Evolutionary conservation across 2,797 vertebrate genomes (phyloP).

Genomic region (Gymnoscopelus microlampas): DNA sequence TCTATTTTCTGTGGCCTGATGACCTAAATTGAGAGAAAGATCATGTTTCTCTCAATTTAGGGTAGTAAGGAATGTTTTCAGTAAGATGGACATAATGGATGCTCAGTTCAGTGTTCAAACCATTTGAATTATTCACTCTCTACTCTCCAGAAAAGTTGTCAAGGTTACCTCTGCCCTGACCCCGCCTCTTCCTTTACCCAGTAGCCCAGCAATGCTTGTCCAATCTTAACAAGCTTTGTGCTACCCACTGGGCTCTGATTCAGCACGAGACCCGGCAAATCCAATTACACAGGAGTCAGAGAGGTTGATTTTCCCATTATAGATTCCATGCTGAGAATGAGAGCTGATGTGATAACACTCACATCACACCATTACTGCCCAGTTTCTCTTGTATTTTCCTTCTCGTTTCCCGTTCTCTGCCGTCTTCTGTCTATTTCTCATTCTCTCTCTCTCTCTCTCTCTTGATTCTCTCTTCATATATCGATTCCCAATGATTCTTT

Average conservation of each 20-base stretch:
- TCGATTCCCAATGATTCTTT: constrained; percentile 59
- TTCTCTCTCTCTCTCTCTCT: constrained; percentile 36
- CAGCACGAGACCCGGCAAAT: constrained; percentile 88
- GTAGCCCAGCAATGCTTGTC: constrained; percentile 84
- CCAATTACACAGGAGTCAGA: constrained; percentile 88
- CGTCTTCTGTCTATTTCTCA: constrained; percentile 59
- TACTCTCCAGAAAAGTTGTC: constrained; percentile 76
- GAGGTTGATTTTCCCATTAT: constrained; percentile 88
- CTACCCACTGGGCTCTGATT: constrained; percentile 86
- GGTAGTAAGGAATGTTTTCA: constrained; percentile 42
- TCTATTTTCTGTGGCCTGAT: constrained; percentile 56
- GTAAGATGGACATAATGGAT: constrained; percentile 37
- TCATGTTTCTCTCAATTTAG: constrained; percentile 52
- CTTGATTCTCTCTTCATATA: constrained; percentile 58
- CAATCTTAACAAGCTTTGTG: constrained; percentile 89
- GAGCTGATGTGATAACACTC: constrained; percentile 79
- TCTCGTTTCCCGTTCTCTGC: constrained; percentile 57
- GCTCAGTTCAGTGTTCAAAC: constrained; percentile 48
- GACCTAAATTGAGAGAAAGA: constrained; percentile 48
- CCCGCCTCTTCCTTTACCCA: constrained; percentile 66
- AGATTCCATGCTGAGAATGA: constrained; percentile 83
- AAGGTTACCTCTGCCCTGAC: constrained; percentile 71
- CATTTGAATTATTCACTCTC: constrained; percentile 70
- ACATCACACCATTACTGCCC: constrained; percentile 75
- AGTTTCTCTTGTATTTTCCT: constrained; percentile 23